phyloP scores from a whole-genome alignment of 2,888 invertebrate genomes.

The Erynnis tages region DNA sequence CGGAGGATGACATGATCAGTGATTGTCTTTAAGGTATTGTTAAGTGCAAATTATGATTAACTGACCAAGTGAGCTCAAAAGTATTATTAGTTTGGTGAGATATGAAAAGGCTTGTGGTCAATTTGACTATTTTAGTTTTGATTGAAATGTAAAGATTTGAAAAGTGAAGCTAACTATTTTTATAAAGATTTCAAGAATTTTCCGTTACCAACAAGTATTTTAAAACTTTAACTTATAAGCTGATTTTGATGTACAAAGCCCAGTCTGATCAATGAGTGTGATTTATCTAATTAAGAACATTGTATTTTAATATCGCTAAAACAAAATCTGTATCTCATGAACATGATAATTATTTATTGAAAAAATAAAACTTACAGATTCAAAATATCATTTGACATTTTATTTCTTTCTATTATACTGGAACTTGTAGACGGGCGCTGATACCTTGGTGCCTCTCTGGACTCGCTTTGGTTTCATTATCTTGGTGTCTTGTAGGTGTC shows the following conservation, averaged over 20 bases:
- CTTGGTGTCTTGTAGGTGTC: slow-evolving; percentile 84
- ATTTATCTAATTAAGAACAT: slow-evolving; percentile 1
- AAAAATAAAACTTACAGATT: slow-evolving; percentile 31
- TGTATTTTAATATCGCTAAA: slow-evolving; percentile 13
- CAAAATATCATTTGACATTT: slow-evolving; percentile 45
- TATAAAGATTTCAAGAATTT: neutral
- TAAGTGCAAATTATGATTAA: neutral
- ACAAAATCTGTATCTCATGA: too few relatives aligned
- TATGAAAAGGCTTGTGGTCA: neutral
- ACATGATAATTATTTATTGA: slow-evolving; percentile 40
- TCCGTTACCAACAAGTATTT: neutral
- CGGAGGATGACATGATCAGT: neutral
- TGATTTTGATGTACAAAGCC: too few relatives aligned
- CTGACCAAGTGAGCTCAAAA: neutral
- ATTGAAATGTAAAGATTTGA: neutral
- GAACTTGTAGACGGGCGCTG: slow-evolving; percentile 90
- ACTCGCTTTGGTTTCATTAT: slow-evolving; percentile 84
- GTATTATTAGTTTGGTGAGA: slow-evolving; percentile 9
- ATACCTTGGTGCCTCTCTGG: slow-evolving; percentile 82
- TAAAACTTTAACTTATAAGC: neutral
- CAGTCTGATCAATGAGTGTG: too few relatives aligned
- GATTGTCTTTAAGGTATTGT: neutral
- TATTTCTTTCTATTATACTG: slow-evolving; percentile 90
- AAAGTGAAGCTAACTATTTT: neutral
- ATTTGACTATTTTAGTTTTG: neutral